Conservation (phyloP, 2,888 invertebrate species). For the Callinectes sapidus region DNA sequence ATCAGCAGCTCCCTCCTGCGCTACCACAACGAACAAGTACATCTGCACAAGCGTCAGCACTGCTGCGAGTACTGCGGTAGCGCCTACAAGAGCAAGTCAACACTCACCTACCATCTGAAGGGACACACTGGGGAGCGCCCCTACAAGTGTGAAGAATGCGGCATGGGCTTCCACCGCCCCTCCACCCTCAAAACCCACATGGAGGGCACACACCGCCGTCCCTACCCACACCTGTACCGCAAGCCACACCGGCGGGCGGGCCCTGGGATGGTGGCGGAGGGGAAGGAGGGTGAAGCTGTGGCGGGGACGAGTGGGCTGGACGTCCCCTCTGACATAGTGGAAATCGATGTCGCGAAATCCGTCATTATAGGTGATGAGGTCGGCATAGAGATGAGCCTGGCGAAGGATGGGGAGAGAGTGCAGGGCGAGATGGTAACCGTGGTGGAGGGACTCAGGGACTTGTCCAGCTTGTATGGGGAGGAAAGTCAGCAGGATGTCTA, state of each 20-base stretch:
- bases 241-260: slow-evolving; percentile 57
- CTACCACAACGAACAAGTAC: slow-evolving; percentile 59
- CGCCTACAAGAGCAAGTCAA: slow-evolving; percentile 62
- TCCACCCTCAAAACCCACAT: slow-evolving; percentile 63
- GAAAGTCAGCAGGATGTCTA: slow-evolving; percentile 45
- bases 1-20: slow-evolving; percentile 49
- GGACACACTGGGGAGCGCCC: slow-evolving; percentile 54
- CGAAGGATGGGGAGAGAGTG: slow-evolving; percentile 24
- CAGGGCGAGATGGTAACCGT: slow-evolving; percentile 54
- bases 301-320: not conserved
- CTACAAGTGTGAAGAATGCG: slow-evolving; percentile 58
- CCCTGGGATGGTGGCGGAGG: slow-evolving; percentile 3
- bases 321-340: slow-evolving; percentile 37
- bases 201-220: slow-evolving; percentile 52
- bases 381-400: slow-evolving; percentile 47
- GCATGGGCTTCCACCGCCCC: slow-evolving; percentile 56
- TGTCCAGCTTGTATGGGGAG: slow-evolving; percentile 49
- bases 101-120: slow-evolving; percentile 61
- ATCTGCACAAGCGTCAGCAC: slow-evolving; percentile 51
- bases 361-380: slow-evolving; percentile 38
- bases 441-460: slow-evolving; percentile 48
- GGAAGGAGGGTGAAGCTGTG: not conserved
- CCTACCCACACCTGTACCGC: slow-evolving; percentile 55
- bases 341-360: slow-evolving; percentile 40
- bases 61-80: slow-evolving; percentile 58